Percentiles rank a stretch among this genome's conserved stretches.
Conservation (phyloP, 92 coral and sea anemone genomes). For the Zoanthus sociatus region DNA sequence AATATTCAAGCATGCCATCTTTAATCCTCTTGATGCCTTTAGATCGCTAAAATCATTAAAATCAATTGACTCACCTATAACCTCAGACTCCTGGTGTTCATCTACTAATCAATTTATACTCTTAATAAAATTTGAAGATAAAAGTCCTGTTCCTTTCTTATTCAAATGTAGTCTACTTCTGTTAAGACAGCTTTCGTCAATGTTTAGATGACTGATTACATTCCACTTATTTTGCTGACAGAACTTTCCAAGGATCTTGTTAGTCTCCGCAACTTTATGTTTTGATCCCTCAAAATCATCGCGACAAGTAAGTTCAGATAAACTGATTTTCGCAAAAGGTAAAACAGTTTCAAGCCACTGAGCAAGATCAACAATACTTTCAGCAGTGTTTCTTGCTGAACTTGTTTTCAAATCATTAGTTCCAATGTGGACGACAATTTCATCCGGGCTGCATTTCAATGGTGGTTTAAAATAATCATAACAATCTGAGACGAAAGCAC, state of each 20-base stretch:
- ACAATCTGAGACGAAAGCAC: neutral
- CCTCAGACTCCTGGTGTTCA: conserved; percentile 29
- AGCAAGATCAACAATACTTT: conserved; percentile 7
- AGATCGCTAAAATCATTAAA: conserved; percentile 13
- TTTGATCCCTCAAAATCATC: conserved; percentile 12
- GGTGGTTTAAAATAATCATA: conserved; percentile 22
- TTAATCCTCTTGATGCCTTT: conserved; percentile 30
- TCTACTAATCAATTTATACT: neutral
- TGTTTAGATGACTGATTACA: conserved; percentile 34
- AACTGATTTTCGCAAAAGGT: conserved; percentile 31
- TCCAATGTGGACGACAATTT: neutral
- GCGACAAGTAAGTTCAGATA: conserved; percentile 35
- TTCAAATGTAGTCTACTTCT: conserved; percentile 34
- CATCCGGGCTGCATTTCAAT: neutral
- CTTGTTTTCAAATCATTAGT: neutral
- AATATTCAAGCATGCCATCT: conserved; percentile 35
- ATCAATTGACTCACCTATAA: conserved; percentile 22
- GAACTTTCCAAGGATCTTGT: conserved; percentile 17
- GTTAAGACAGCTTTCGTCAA: conserved; percentile 39
- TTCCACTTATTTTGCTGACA: conserved; percentile 26
- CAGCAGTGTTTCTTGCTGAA: conserved; percentile 8
- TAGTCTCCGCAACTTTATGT: conserved; percentile 14
- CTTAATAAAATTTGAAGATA: conserved; percentile 31
- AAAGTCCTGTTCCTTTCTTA: conserved; percentile 41
- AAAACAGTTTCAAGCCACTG: conserved; percentile 10